Base-by-base conservation (phyloP, 1,140 invertebrate genomes). In the Himalopsyche phryganea region DNA sequence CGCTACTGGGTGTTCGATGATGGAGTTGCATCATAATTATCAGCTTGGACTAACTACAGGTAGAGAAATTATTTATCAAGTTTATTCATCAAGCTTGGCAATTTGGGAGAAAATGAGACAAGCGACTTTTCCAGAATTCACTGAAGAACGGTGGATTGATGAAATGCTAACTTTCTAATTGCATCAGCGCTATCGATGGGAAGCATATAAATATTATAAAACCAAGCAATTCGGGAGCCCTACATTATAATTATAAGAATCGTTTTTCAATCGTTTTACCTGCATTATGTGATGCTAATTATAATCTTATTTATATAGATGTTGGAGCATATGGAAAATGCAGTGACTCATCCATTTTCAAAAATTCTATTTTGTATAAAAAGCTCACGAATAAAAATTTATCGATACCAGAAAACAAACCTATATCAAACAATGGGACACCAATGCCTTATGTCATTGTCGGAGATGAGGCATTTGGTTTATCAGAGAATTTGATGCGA, bases 401-500 rank as follows among this genome's bases (percentile, higher is more conserved):
- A 53, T 14, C 13, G 9, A n/a, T 53, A 44, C 51, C 51, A 28
- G 41, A 45, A 17, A 32, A 28, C 14, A 53, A 15, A 23, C 41
- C 41, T 13, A 47, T 47, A 47, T 47, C 17, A 45, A 52, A 50
- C 28, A 50, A 50, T 41, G 36, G 5, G 28, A 17, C 23, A 32
- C 40, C 51, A 32, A 44, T 53, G 51, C 40, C 41, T 28, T 53
- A 44, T 19, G 40, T 53, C 41, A 53, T 44, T 28, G 51, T 53
- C 13, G 19, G 40, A 53, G 51, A 53, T 28, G 75, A 77, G 35
- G 73, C 72, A 36, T 80, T 78, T 62, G 61, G 65, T 20, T 42
- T 77, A 18, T 61, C 55, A n/a, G 36, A 63, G 56, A 63, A 69
- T 58, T 42, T 73, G 15, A 65, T 72, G 61, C 67, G 69, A 42